Evolutionary conservation across 2,797 vertebrate species (phyloP).

Genomic region (Tenualosa ilisha): DNA sequence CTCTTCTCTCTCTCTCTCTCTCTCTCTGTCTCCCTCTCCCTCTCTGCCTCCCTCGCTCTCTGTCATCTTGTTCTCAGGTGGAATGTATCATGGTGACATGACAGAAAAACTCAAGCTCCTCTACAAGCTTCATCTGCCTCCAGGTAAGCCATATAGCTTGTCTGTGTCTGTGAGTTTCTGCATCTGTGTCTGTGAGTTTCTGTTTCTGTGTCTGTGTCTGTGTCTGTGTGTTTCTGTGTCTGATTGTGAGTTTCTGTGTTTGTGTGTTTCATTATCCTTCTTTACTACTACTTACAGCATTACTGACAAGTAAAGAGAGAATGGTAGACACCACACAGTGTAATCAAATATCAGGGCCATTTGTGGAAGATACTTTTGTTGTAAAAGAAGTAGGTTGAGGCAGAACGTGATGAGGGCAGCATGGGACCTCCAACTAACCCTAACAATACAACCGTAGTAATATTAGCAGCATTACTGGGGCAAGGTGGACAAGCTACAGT

Average conservation of each 20-base stretch:
- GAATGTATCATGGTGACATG: conserved; percentile 96
- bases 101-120: conserved; percentile 93
- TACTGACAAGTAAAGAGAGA: neutral
- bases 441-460: no score
- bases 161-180: neutral
- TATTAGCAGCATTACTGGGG: no score
- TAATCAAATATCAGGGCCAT: neutral
- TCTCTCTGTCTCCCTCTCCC: neutral
- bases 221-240: neutral
- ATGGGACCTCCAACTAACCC: neutral
- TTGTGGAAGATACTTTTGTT: neutral
- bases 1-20: neutral
- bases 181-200: neutral
- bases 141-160: conserved; percentile 70
- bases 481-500: no score
- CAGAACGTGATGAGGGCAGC: neutral
- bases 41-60: neutral
- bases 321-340: neutral
- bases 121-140: conserved; percentile 93
- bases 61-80: conserved; percentile 70
- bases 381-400: neutral
- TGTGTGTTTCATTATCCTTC: no score
- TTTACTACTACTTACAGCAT: no score
- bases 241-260: neutral
- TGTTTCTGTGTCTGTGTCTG: neutral